phyloP scores from a whole-genome alignment of 1,140 invertebrate species.

The Aphaenogaster floridana region DNA sequence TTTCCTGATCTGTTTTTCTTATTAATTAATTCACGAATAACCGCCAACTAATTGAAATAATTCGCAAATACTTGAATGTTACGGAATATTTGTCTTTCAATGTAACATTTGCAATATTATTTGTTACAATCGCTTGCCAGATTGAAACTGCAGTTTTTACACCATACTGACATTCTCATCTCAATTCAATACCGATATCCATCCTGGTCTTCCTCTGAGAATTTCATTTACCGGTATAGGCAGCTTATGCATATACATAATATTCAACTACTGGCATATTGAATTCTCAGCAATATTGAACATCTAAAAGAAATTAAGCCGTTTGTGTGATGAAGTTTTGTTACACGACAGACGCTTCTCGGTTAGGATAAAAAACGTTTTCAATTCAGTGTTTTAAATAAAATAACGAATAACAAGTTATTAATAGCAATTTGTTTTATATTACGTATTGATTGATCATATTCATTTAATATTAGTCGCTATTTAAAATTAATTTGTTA shows the following conservation, averaged over 20 bases:
- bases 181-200: constrained; percentile 1
- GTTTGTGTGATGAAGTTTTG: constrained; percentile 11
- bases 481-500: background rate
- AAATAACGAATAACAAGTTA: background rate
- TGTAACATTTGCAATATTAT: constrained; percentile 13
- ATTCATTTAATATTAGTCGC: constrained; percentile 8
- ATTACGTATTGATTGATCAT: background rate
- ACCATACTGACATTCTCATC: constrained; percentile 10
- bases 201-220: background rate
- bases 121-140: background rate
- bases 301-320: constrained; percentile 13
- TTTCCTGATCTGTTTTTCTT: background rate
- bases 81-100: background rate
- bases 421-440: constrained; percentile 19
- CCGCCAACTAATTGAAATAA: background rate
- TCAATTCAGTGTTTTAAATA: background rate
- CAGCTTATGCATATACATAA: constrained; percentile 52
- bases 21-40: background rate
- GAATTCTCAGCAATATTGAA: constrained; percentile 29
- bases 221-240: background rate
- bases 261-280: constrained; percentile 13
- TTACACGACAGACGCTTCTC: background rate
- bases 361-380: background rate
- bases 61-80: background rate
- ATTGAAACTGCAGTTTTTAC: background rate